Evolutionary conservation across 2,113 vertebrate species (phyloP).

Genomic region (Oryzias celebensis): DNA sequence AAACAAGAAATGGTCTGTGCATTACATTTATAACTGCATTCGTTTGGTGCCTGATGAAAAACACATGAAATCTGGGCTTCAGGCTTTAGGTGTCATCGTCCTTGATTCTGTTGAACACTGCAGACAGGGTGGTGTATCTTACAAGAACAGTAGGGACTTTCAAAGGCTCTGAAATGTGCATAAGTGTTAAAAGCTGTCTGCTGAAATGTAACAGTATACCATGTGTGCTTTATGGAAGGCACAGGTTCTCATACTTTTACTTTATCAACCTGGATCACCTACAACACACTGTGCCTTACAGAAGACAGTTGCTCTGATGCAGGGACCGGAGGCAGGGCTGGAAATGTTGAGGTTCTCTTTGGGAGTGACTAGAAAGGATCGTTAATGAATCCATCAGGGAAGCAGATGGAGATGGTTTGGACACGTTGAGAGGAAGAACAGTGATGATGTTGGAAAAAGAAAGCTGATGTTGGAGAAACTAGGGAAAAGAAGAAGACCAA

Average conservation of each 20-base stretch:
- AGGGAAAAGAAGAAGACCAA: too few species aligned
- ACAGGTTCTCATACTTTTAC: constrained; percentile 16
- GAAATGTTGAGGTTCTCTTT: too few species aligned
- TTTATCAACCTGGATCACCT: constrained; percentile 23
- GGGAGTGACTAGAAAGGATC: too few species aligned
- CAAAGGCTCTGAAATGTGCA: constrained; percentile 7
- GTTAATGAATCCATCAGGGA: too few species aligned
- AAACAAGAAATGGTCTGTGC: constrained; percentile 7
- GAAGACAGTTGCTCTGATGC: too few species aligned
- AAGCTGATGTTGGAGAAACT: too few species aligned
- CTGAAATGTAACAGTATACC: constrained; percentile 1
- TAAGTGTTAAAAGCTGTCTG: constrained; percentile 16
- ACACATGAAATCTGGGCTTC: constrained; percentile 1
- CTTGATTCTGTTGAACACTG: constrained; percentile 1
- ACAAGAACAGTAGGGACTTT: constrained; percentile 4
- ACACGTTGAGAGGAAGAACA: too few species aligned
- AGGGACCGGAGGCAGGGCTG: too few species aligned
- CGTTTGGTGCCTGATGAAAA: constrained; percentile 3
- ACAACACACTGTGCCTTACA: constrained; percentile 1
- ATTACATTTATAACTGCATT: constrained; percentile 3
- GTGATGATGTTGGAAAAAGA: too few species aligned
- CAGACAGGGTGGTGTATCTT: not conserved
- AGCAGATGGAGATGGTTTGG: too few species aligned
- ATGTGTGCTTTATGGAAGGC: constrained; percentile 15
- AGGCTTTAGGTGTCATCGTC: not conserved